Percentiles rank a stretch among this genome's conserved stretches.
phyloP scores from a whole-genome alignment of 2,113 vertebrate genomes.

The Ceyx melanurus region DNA sequence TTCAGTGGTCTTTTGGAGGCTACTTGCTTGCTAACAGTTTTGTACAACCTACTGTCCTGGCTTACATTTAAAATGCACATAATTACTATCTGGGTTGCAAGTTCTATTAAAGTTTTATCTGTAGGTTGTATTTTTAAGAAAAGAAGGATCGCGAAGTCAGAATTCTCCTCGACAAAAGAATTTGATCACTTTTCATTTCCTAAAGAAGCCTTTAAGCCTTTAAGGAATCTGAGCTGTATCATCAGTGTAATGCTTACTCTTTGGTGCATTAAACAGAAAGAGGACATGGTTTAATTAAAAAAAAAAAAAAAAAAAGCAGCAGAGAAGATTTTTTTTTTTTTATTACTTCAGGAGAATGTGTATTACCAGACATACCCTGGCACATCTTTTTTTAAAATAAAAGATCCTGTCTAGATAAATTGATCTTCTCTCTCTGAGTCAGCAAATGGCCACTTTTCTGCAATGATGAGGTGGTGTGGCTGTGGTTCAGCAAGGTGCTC shows the following conservation, averaged over 20 bases:
- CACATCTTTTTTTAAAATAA: not conserved
- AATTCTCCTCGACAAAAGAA: not conserved
- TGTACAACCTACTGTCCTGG: not conserved
- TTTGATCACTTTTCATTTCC: constrained; percentile 15
- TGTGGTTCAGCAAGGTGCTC: not conserved
- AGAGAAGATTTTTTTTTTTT: not conserved
- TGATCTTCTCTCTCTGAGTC: not conserved
- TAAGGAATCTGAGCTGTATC: not conserved
- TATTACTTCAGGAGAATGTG: not conserved
- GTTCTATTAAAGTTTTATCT: not conserved
- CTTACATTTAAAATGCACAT: not conserved
- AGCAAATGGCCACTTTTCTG: not conserved
- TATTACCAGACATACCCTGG: not conserved
- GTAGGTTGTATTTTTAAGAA: not conserved
- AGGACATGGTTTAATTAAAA: not conserved
- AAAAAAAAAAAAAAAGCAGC: not conserved
- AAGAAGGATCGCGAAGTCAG: not conserved
- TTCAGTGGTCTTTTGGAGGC: not conserved
- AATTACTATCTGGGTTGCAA: not conserved
- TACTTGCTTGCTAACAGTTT: not conserved
- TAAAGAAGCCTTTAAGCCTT: not conserved
- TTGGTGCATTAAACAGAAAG: not conserved
- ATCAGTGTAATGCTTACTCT: not conserved
- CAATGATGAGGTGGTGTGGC: rapidly evolving
- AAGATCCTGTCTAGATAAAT: rapidly evolving